Base-by-base conservation (phyloP, 2,113 vertebrate genomes). In the Charadrius vociferus region DNA sequence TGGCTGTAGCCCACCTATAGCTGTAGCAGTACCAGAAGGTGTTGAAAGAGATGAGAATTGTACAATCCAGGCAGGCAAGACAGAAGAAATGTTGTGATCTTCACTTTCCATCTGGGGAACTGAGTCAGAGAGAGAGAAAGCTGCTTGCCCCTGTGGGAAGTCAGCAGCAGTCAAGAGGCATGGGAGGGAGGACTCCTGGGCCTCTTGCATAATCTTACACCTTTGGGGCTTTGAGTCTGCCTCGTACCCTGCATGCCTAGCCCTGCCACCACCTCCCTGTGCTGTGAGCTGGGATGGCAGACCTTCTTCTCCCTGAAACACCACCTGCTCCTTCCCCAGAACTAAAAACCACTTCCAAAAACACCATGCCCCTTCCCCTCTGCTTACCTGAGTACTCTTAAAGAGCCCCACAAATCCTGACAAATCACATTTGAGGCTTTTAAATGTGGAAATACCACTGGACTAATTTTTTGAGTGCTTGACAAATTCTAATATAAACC, bases 171-270 rank as follows among this genome's bases (percentile, higher is more conserved):
- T 21, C 8, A 41, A 45, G 9, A 58, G 29, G 6, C 1, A 0
- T 18, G 22, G 29, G 19, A 79, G 32, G 24, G 22, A 59, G 13
- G 14, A 23, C 11, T 41, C 8, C 41, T 15, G 15, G 24, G 14
- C 14, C 7, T 6, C 12, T 19, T 22, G 12, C 3, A 37, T 27
- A 36, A 14, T 12, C 9, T 7, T n/a, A 0, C 3, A 39, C 22
- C 10, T 15, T 8, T 16, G 8, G 12, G 16, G 0, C 30, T 85
- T 59, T 6, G 9, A 14, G 8, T 29, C 10, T 47, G 7, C 23
- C 12, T 34, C 0, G 0, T 43, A 7, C 19, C 2, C 34, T 43
- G 30, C 30, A 47, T 0, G 1, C 26, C 7, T 30, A 29, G 13
- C 6, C 19, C 27, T 37, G 15, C 9, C n/a, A 72, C 10, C 13